Evolutionary conservation across 1,140 invertebrate genomes (phyloP).

Genomic region (Adoxophyes honmai): DNA sequence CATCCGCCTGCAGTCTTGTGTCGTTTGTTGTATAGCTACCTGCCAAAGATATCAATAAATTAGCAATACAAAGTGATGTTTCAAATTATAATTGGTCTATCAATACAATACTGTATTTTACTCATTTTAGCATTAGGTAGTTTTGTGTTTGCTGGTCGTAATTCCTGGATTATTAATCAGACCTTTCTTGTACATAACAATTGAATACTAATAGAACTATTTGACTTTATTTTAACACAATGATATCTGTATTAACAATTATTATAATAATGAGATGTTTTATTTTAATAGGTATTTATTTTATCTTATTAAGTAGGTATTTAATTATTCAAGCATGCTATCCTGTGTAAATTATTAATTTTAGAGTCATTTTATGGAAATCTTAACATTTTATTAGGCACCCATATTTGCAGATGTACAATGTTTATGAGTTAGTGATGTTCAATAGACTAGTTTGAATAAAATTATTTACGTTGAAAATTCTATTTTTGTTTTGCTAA

Average conservation of each 20-base stretch:
- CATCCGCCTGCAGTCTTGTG: not conserved
- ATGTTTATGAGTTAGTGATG: conserved; percentile 76
- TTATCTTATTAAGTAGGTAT: conserved; percentile 62
- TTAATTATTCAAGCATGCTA: conserved; percentile 61
- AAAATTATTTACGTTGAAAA: conserved; percentile 77
- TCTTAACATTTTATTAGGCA: conserved; percentile 49
- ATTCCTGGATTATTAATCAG: conserved; percentile 14
- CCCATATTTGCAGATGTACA: conserved; percentile 77
- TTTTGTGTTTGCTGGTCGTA: conserved; percentile 17
- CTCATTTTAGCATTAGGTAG: conserved; percentile 9
- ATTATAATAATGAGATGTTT: conserved; percentile 51
- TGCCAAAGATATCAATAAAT: conserved; percentile 15
- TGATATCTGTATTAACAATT: conserved; percentile 60
- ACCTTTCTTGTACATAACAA: conserved; percentile 13
- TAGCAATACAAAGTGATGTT: conserved; percentile 6
- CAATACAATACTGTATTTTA: conserved; percentile 1
- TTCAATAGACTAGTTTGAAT: conserved; percentile 77
- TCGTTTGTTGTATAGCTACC: conserved; percentile 7
- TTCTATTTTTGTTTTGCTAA: conserved; percentile 53
- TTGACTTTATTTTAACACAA: conserved; percentile 53
- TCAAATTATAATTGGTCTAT: conserved; percentile 12
- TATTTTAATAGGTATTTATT: conserved; percentile 69
- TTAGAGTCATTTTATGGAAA: conserved; percentile 56
- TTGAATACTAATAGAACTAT: conserved; percentile 35
- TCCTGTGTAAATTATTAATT: conserved; percentile 67